phyloP scores from a whole-genome alignment of 2,797 vertebrate species.

The Urophycis tenuis region DNA sequence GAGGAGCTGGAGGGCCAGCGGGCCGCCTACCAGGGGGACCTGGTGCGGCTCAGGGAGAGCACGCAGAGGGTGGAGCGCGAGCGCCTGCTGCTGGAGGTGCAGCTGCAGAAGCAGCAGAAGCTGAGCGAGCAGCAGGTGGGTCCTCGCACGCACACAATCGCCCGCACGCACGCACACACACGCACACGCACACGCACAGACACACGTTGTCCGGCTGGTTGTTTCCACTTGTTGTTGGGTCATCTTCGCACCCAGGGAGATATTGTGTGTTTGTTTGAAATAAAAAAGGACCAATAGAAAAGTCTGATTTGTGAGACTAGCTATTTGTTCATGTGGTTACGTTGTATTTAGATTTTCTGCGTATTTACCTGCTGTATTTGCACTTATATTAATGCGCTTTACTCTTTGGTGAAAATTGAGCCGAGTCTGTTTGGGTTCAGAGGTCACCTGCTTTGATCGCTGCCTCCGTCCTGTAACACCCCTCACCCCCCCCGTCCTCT shows the following conservation, averaged over 20 bases:
- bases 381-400: background rate
- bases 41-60: conserved; percentile 82
- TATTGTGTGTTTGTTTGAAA: too few relatives aligned
- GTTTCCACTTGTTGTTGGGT: too few relatives aligned
- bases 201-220: too few relatives aligned
- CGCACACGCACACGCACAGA: too few relatives aligned
- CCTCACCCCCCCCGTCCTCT: background rate
- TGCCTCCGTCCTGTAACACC: background rate
- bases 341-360: background rate
- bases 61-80: conserved; percentile 75
- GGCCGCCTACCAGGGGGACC: conserved; percentile 80
- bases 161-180: too few relatives aligned
- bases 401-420: background rate
- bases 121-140: conserved; percentile 64
- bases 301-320: too few relatives aligned
- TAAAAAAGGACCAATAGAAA: too few relatives aligned
- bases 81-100: conserved; percentile 63
- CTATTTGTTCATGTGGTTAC: too few relatives aligned
- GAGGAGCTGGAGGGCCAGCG: conserved; percentile 68
- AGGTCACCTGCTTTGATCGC: background rate
- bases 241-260: background rate
- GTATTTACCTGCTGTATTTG: background rate
- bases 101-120: conserved; percentile 64
- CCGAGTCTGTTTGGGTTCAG: background rate
- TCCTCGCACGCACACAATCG: conserved; percentile 28